Conservation (phyloP, 2,113 vertebrate species). For the Elanus axillaris region DNA sequence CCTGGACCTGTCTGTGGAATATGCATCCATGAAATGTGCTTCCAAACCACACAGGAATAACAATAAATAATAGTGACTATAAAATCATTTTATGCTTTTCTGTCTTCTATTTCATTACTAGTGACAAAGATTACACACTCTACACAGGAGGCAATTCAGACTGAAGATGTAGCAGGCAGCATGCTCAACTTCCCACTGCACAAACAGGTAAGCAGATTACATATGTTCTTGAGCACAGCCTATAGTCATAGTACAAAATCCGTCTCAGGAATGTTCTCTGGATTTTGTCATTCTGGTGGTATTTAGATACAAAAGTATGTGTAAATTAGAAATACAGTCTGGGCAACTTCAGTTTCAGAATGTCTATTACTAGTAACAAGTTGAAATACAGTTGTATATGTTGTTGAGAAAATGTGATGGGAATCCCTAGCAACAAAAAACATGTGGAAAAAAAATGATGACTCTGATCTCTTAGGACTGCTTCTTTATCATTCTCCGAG, state of each 20-base stretch:
- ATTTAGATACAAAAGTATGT: background rate
- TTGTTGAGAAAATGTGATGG: background rate
- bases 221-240: background rate
- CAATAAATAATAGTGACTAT: background rate
- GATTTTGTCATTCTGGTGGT: background rate
- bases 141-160: background rate
- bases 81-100: background rate
- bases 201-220: background rate
- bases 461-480: background rate
- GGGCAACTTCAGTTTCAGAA: background rate
- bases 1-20: background rate
- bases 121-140: background rate
- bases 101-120: background rate
- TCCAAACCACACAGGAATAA: background rate
- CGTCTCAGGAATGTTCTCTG: constrained; percentile 19
- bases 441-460: background rate
- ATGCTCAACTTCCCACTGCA: background rate
- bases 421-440: background rate
- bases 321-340: background rate
- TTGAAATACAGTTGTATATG: background rate
- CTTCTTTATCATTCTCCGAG: background rate
- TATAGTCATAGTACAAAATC: background rate
- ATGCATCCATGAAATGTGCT: background rate
- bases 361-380: background rate
- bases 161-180: background rate